These are phyloP conservation scores for Polia nebulosa DNA, from an alignment of 2,888 invertebrate species.

Conservation along the genomic window DNA sequence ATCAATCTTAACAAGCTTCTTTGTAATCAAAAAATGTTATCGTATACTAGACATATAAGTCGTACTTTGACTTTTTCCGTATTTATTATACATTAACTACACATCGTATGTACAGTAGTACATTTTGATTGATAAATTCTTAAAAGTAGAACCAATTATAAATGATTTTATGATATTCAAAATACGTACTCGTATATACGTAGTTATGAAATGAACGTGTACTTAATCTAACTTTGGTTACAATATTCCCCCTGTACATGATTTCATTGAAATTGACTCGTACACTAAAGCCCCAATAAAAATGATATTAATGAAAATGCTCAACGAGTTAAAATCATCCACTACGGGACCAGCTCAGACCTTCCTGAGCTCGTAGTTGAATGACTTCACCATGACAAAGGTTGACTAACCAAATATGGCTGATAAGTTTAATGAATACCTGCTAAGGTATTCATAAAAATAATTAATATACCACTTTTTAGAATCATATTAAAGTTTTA, in stretches of 20 bases:
- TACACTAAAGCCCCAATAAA: not conserved
- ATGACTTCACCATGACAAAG: not conserved
- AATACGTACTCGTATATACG: not conserved
- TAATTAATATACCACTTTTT: conserved; percentile 3
- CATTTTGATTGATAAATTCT: too few species aligned
- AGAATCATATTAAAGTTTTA: conserved; percentile 19
- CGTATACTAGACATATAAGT: too few species aligned
- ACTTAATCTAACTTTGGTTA: not conserved
- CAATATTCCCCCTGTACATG: not conserved
- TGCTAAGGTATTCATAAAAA: not conserved
- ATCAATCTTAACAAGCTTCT: not conserved
- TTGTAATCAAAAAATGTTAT: not conserved
- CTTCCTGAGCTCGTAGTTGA: not conserved
- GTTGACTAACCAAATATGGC: not conserved
- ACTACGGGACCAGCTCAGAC: not conserved
- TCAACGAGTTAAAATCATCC: not conserved
- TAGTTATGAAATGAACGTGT: not conserved
- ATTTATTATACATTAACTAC: not conserved
- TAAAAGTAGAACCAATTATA: too few species aligned
- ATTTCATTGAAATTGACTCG: not conserved
- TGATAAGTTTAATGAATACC: not conserved
- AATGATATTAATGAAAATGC: not conserved
- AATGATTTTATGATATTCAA: not conserved
- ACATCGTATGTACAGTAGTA: not conserved
- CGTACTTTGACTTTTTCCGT: not conserved